phyloP scores from a whole-genome alignment of 2,113 vertebrate species.

The Phocoena sinus region DNA sequence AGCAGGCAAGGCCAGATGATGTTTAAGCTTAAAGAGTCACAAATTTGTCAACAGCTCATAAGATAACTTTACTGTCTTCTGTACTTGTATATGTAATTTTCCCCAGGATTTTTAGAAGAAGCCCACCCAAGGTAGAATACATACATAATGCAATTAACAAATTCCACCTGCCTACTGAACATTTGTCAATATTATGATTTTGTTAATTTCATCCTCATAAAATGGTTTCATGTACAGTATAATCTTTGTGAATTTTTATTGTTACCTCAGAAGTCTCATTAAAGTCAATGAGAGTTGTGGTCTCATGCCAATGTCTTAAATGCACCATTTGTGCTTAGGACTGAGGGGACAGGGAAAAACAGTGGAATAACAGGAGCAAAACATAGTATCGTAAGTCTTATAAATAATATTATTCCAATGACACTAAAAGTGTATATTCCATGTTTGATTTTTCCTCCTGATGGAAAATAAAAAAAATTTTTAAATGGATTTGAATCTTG shows the following conservation, averaged over 20 bases:
- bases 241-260: not conserved
- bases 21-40: not conserved
- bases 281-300: not conserved
- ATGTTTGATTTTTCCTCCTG: not conserved
- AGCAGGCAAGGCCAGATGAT: not conserved
- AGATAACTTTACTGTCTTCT: not conserved
- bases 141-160: not conserved
- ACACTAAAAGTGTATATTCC: not conserved
- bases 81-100: not conserved
- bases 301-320: not conserved
- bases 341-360: not conserved
- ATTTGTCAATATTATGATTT: not conserved
- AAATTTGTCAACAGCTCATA: not conserved
- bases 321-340: not conserved
- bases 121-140: not conserved
- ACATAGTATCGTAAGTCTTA: not conserved
- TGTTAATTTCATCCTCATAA: not conserved
- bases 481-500: constrained; percentile 7
- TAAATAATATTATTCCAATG: not conserved
- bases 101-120: not conserved
- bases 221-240: not conserved
- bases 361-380: not conserved
- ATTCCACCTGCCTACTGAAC: not conserved
- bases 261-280: not conserved
- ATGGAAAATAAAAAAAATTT: not conserved